These are phyloP conservation scores for Sorex araneus DNA, from an alignment of 2,113 vertebrate species.

Conservation along the genomic window DNA sequence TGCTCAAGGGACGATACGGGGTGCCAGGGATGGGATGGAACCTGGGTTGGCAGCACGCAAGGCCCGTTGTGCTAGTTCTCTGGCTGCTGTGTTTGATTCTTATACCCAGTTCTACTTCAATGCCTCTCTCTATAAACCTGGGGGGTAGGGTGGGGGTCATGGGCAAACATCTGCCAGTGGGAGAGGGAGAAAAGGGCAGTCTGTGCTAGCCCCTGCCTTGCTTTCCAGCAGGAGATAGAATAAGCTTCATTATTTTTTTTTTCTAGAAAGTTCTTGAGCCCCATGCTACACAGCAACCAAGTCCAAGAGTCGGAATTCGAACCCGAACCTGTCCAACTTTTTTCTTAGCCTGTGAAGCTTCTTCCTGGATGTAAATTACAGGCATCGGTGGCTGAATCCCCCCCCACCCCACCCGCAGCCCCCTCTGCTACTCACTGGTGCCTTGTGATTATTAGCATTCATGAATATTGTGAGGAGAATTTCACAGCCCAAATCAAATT, in stretches of 20 bases:
- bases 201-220: too few species aligned
- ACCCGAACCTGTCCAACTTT: background rate
- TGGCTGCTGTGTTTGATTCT: too few species aligned
- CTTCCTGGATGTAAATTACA: background rate
- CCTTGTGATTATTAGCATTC: conserved; percentile 67
- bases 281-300: background rate
- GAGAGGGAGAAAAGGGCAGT: too few species aligned
- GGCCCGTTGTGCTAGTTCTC: too few species aligned
- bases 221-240: background rate
- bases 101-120: too few species aligned
- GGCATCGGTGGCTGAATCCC: conserved; percentile 42
- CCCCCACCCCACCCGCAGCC: background rate
- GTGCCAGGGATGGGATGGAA: too few species aligned
- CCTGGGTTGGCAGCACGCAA: too few species aligned
- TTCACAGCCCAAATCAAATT: conserved; percentile 70
- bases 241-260: background rate
- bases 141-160: too few species aligned
- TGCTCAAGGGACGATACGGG: too few species aligned
- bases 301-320: background rate
- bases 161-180: too few species aligned
- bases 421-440: conserved; percentile 55
- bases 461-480: conserved; percentile 44
- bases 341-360: conserved; percentile 36
- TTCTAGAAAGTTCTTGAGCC: background rate
- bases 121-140: too few species aligned